phyloP scores from a whole-genome alignment of 2,113 vertebrate genomes.

The Cynopterus brachyotis region DNA sequence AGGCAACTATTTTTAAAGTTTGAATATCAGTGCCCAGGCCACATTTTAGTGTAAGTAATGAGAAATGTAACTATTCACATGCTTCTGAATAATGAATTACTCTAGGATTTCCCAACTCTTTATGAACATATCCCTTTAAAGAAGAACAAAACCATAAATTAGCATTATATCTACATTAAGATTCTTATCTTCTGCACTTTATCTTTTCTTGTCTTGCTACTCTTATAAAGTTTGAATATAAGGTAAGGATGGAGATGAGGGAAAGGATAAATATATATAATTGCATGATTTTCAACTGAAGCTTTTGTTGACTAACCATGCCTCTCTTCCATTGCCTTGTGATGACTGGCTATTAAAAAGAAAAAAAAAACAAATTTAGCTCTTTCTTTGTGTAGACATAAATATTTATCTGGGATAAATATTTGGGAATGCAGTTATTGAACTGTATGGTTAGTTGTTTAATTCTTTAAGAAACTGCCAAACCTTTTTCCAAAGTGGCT shows the following conservation, averaged over 20 bases:
- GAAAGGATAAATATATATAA: not conserved
- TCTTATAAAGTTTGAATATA: not conserved
- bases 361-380: not conserved
- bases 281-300: not conserved
- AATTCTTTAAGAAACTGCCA: conserved; percentile 27
- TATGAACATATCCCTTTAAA: not conserved
- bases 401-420: not conserved
- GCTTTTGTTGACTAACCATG: not conserved
- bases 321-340: not conserved
- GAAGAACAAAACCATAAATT: not conserved
- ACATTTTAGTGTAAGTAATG: not conserved
- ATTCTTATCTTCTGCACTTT: not conserved
- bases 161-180: not conserved
- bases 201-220: not conserved
- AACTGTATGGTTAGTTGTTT: not conserved
- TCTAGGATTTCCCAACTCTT: not conserved
- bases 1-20: not conserved
- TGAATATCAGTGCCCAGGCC: not conserved
- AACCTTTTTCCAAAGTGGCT: not conserved
- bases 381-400: not conserved
- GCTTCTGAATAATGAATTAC: not conserved
- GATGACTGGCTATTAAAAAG: not conserved
- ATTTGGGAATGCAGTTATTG: not conserved
- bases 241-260: not conserved
- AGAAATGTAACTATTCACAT: not conserved